Percentiles rank a stretch among this genome's conserved stretches.
phyloP scores from a whole-genome alignment of 2,888 invertebrate genomes.

The Coecobrya sp. region DNA sequence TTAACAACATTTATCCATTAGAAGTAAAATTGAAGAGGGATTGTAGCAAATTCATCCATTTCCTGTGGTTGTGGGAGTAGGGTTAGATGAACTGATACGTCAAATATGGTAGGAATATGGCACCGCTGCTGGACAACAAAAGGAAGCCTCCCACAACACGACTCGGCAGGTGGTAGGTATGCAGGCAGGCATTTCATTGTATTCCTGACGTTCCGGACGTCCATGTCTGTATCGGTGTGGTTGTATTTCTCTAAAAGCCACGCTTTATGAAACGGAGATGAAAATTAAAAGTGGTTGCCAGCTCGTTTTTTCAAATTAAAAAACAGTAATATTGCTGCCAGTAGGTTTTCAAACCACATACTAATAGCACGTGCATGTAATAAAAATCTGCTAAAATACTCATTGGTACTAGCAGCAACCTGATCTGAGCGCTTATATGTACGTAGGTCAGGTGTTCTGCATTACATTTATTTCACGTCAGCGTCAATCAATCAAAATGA shows the following conservation, averaged over 20 bases:
- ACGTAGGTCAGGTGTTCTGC: not conserved
- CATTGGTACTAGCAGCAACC: not conserved
- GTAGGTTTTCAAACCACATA: not conserved
- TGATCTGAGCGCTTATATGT: not conserved
- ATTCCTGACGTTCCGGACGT: not conserved
- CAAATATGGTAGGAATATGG: not conserved
- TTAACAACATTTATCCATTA: slow-evolving; percentile 22
- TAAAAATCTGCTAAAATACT: not conserved
- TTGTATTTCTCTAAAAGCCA: not conserved
- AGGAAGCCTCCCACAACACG: slow-evolving; percentile 18
- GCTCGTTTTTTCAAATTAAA: not conserved
- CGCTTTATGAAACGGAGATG: too few species aligned
- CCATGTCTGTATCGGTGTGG: not conserved
- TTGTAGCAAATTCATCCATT: slow-evolving; percentile 45
- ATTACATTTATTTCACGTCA: slow-evolving; percentile 24
- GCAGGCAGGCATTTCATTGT: not conserved
- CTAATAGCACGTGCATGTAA: not conserved
- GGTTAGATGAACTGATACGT: not conserved
- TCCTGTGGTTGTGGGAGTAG: slow-evolving; percentile 41
- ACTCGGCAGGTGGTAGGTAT: slow-evolving; percentile 13
- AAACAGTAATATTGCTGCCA: not conserved
- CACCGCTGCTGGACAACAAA: slow-evolving; percentile 33
- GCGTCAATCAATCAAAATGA: slow-evolving; percentile 38
- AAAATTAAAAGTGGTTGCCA: not conserved
- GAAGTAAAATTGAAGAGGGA: slow-evolving; percentile 6